A percentile compares a stretch with the other conserved stretches of the same genome.
These are phyloP conservation scores for Piaya cayana DNA, from an alignment of 2,113 vertebrate genomes.

Conservation along the genomic window DNA sequence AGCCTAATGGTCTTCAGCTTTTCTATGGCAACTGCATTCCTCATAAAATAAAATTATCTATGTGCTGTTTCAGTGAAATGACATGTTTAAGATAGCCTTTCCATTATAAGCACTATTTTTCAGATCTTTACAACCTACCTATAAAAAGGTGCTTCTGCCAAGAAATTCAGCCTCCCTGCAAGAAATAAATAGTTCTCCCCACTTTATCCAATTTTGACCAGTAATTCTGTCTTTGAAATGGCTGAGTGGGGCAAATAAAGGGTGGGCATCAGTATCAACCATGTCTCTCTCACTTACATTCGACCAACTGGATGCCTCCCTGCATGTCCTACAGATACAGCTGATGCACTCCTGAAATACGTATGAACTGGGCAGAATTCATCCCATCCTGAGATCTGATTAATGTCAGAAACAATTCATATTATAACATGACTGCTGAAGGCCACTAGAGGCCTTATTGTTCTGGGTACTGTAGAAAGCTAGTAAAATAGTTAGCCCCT, in stretches of 20 bases:
- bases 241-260: neutral
- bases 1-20: neutral
- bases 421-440: neutral
- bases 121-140: slow-evolving; percentile 8
- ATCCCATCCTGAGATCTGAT: neutral
- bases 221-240: neutral
- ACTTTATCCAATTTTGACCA: neutral
- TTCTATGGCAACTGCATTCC: neutral
- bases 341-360: neutral
- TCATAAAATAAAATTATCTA: slow-evolving; percentile 28
- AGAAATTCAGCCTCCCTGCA: neutral
- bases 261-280: neutral
- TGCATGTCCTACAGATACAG: neutral
- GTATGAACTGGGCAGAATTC: neutral
- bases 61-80: neutral
- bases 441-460: neutral
- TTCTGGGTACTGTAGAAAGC: neutral
- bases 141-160: neutral
- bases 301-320: rapidly evolving
- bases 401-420: neutral
- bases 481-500: neutral
- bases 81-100: neutral
- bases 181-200: neutral
- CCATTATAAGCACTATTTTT: neutral
- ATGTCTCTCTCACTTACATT: neutral